These are phyloP conservation scores for Heliothis virescens DNA, from an alignment of 1,140 invertebrate species.

Conservation along the genomic window DNA sequence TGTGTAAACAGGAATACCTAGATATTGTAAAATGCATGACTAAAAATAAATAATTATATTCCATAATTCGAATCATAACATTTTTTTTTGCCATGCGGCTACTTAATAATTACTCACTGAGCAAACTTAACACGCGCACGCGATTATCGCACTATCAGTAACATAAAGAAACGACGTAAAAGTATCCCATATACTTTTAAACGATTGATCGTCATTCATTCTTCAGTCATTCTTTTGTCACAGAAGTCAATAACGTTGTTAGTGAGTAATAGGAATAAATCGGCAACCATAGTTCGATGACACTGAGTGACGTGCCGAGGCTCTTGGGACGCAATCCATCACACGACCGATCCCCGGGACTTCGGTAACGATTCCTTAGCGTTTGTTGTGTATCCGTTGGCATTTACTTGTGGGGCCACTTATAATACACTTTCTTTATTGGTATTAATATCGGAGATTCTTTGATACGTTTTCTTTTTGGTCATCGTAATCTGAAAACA, in stretches of 20 bases:
- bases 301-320: slow-evolving; percentile 51
- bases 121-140: too few species aligned
- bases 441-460: neutral
- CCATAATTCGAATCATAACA: too few species aligned
- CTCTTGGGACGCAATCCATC: slow-evolving; percentile 54
- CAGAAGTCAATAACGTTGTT: slow-evolving; percentile 7
- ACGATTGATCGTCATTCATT: neutral
- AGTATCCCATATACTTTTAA: neutral
- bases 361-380: slow-evolving; percentile 45
- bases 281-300: slow-evolving; percentile 48
- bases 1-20: too few species aligned
- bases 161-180: too few species aligned
- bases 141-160: too few species aligned
- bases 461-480: slow-evolving; percentile 2
- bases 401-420: slow-evolving; percentile 26
- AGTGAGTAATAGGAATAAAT: slow-evolving; percentile 34
- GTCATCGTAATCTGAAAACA: neutral
- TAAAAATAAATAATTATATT: too few species aligned
- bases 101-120: too few species aligned
- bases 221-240: slow-evolving; percentile 1
- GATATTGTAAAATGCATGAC: too few species aligned
- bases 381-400: slow-evolving; percentile 41
- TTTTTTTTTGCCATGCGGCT: too few species aligned
- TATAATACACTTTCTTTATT: slow-evolving; percentile 30
- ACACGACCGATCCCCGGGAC: slow-evolving; percentile 38